These are phyloP conservation scores for Diarsia mendica DNA, from an alignment of 2,888 invertebrate genomes.

Conservation along the genomic window DNA sequence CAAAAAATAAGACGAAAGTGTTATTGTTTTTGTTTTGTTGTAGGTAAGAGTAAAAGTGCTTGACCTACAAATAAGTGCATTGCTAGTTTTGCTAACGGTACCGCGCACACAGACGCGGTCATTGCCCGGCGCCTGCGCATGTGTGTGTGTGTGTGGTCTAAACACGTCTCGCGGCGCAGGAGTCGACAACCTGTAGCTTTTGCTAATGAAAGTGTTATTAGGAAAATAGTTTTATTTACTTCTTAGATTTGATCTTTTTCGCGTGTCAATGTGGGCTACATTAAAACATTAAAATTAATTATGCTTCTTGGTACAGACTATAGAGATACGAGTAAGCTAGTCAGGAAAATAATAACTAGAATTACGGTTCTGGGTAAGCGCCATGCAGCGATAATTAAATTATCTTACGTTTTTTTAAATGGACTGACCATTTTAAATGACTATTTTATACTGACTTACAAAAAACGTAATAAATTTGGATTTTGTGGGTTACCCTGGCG, in stretches of 20 bases:
- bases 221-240: background rate
- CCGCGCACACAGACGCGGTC: slow-evolving; percentile 76
- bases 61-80: slow-evolving; percentile 76
- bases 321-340: background rate
- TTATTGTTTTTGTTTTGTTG: slow-evolving; percentile 61
- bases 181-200: slow-evolving; percentile 71
- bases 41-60: slow-evolving; percentile 66
- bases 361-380: background rate
- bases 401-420: too few relatives aligned
- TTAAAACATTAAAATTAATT: background rate
- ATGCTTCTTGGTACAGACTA: background rate
- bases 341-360: background rate
- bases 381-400: too few relatives aligned
- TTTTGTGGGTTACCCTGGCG: too few relatives aligned
- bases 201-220: slow-evolving; percentile 36
- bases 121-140: slow-evolving; percentile 66
- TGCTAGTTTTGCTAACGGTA: slow-evolving; percentile 83
- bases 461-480: too few relatives aligned
- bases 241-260: background rate
- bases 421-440: too few relatives aligned
- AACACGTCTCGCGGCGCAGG: slow-evolving; percentile 72
- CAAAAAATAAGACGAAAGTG: slow-evolving; percentile 52
- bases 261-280: too few relatives aligned
- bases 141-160: slow-evolving; percentile 66
- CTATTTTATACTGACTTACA: too few relatives aligned